Evolutionary conservation across 2,888 invertebrate species (phyloP).

Genomic region (Drosophila austrosaltans): DNA sequence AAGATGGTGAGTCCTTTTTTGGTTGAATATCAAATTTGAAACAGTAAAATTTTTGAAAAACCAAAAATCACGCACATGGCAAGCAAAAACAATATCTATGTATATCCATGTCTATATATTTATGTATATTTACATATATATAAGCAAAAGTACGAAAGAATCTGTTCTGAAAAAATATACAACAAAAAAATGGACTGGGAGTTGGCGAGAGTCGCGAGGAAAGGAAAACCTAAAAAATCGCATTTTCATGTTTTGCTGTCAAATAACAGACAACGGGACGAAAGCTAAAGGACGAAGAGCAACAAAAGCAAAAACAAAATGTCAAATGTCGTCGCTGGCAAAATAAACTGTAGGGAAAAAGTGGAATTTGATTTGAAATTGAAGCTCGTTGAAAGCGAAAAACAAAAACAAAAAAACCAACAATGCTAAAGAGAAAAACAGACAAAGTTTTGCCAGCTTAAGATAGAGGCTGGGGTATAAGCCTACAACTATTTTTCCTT

Average conservation of each 20-base stretch:
- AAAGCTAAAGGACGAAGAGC: background rate
- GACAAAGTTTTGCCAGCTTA: slow-evolving; percentile 10
- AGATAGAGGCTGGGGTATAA: background rate
- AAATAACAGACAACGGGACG: slow-evolving; percentile 1
- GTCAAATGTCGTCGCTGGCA: slow-evolving; percentile 39
- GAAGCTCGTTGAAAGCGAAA: slow-evolving; percentile 38
- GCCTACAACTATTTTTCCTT: slow-evolving; percentile 15
- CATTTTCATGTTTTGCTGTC: slow-evolving; percentile 22
- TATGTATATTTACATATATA: background rate
- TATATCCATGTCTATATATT: background rate
- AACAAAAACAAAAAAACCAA: slow-evolving; percentile 21
- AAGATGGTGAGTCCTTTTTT: background rate
- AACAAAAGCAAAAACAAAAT: slow-evolving; percentile 18
- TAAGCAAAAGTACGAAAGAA: background rate
- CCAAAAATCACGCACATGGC: slow-evolving; percentile 11
- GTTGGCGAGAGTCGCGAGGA: background rate
- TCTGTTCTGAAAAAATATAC: slow-evolving; percentile 4
- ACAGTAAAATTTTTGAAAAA: slow-evolving; percentile 1
- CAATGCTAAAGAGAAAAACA: slow-evolving; percentile 2
- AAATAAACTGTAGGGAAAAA: slow-evolving; percentile 31
- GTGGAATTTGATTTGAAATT: slow-evolving; percentile 63
- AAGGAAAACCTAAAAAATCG: slow-evolving; percentile 15
- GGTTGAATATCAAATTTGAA: slow-evolving; percentile 7
- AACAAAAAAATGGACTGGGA: background rate
- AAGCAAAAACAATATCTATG: background rate